Evolutionary conservation across 1,140 invertebrate species (phyloP).

Genomic region (Eriocheir sinensis): DNA sequence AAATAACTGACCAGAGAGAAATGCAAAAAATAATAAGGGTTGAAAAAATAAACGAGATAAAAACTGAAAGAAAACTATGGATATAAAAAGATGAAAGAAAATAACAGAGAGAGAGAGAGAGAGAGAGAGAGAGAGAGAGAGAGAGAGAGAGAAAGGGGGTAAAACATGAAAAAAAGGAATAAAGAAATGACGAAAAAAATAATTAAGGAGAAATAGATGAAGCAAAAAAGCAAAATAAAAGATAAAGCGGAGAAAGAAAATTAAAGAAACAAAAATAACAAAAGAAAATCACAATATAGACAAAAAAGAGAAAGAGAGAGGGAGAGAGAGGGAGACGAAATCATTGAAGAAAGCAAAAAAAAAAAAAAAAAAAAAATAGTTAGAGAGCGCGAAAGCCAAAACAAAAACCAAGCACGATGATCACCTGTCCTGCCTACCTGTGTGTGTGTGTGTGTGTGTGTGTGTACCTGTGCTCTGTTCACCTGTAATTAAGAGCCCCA

Average conservation of each 20-base stretch:
- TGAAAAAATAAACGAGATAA: not conserved
- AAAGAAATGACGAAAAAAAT: not conserved
- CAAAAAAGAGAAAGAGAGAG: not conserved
- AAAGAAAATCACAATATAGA: not conserved
- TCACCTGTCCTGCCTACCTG: no score
- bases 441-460: no score
- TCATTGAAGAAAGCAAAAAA: not conserved
- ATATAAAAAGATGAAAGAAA: conserved; percentile 1
- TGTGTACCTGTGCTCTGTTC: not conserved
- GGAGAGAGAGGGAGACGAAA: not conserved
- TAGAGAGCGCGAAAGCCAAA: not conserved
- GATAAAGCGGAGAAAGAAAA: not conserved
- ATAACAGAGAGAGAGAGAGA: not conserved
- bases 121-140: not conserved
- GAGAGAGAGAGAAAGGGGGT: not conserved
- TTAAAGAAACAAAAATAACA: not conserved
- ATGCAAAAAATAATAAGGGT: no score
- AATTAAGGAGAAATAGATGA: not conserved
- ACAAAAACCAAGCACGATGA: no score
- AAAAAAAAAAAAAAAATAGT: no score
- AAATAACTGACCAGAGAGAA: no score
- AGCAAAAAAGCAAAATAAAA: not conserved
- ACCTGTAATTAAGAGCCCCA: no score
- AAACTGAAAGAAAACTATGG: no score
- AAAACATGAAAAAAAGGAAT: not conserved